Conservation (phyloP, 2,113 vertebrate species). For the Acrocephalus arundinaceus region DNA sequence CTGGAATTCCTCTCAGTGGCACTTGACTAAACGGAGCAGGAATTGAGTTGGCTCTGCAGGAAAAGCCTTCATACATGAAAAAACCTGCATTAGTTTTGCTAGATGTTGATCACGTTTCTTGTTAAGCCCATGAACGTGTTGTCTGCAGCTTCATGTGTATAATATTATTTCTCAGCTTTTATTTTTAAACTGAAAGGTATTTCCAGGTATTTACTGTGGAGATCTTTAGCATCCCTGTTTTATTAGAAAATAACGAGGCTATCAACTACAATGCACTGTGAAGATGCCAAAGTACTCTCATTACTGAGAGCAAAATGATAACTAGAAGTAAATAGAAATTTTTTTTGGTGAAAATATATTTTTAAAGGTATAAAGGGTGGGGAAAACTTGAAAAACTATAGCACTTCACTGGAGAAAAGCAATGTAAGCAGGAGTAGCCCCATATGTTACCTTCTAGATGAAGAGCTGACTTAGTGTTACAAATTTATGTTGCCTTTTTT, state of each 20-base stretch:
- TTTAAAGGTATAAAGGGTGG: neutral
- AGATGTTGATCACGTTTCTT: neutral
- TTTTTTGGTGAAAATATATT: neutral
- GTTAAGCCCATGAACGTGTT: neutral
- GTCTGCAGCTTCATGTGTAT: neutral
- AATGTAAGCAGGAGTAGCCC: neutral
- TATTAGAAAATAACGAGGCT: neutral
- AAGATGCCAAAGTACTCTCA: neutral
- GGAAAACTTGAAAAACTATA: neutral
- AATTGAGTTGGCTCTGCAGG: neutral
- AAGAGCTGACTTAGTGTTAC: neutral
- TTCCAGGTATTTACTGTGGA: neutral
- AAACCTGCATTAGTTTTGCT: neutral
- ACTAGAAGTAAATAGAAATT: neutral
- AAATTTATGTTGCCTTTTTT: neutral
- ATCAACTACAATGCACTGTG: neutral
- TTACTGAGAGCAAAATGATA: neutral
- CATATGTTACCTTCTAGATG: neutral
- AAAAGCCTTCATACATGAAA: neutral
- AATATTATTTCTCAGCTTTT: neutral
- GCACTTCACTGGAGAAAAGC: neutral
- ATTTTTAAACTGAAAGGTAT: neutral
- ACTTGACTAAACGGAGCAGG: neutral
- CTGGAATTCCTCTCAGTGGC: neutral
- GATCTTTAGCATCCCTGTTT: neutral